phyloP scores from a whole-genome alignment of 2,888 invertebrate genomes.

The Linnaemya vulpina region DNA sequence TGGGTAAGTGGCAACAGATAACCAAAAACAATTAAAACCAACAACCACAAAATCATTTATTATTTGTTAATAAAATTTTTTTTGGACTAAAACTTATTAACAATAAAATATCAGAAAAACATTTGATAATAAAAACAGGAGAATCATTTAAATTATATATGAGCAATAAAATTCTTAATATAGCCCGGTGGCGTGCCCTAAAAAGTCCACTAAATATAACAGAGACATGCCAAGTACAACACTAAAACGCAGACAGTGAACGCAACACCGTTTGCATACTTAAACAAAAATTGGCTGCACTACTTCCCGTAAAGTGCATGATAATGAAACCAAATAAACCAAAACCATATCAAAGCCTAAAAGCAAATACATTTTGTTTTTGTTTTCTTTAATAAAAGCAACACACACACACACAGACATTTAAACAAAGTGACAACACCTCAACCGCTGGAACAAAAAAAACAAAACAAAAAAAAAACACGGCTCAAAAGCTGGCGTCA shows the following conservation, averaged over 20 bases:
- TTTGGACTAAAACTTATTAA: background rate
- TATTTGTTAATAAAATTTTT: background rate
- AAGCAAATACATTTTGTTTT: background rate
- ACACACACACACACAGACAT: slow-evolving; percentile 10
- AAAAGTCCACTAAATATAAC: slow-evolving; percentile 53
- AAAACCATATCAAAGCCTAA: slow-evolving; percentile 50
- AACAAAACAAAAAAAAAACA: too few species aligned
- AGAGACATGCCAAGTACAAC: slow-evolving; percentile 29
- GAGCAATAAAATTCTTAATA: slow-evolving; percentile 15
- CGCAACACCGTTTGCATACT: slow-evolving; percentile 67
- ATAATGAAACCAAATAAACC: slow-evolving; percentile 55
- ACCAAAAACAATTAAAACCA: too few species aligned
- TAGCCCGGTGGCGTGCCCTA: slow-evolving; percentile 32
- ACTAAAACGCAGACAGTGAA: slow-evolving; percentile 39
- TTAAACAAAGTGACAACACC: slow-evolving; percentile 45
- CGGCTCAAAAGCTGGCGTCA: slow-evolving; percentile 57
- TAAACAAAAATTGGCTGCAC: slow-evolving; percentile 68
- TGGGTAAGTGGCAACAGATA: too few species aligned
- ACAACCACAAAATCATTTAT: too few species aligned
- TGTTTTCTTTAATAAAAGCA: background rate
- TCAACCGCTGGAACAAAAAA: slow-evolving; percentile 7
- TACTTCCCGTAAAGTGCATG: slow-evolving; percentile 70
- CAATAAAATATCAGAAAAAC: slow-evolving; percentile 5
- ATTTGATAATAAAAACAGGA: background rate
- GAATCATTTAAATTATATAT: slow-evolving; percentile 13